These are phyloP conservation scores for Prionace glauca DNA, from an alignment of 2,797 vertebrate genomes.

Conservation along the genomic window DNA sequence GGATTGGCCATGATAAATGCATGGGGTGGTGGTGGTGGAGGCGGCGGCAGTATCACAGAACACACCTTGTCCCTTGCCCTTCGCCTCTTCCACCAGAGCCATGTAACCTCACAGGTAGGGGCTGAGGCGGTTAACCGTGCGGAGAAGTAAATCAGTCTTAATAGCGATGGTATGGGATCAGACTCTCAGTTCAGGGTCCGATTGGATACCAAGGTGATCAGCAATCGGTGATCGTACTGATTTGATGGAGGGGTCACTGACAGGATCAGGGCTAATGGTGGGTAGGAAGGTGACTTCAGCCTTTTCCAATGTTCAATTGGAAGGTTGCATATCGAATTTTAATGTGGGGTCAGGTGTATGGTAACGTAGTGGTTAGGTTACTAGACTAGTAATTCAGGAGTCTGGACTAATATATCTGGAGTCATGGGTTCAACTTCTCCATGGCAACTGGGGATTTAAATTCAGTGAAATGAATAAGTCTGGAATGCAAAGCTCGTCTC, in stretches of 20 bases:
- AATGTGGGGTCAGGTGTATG: not conserved
- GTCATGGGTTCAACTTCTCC: not conserved
- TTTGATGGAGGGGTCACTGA: not conserved
- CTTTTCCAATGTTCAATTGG: not conserved
- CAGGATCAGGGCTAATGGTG: not conserved
- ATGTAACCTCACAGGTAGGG: not conserved
- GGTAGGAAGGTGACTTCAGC: not conserved
- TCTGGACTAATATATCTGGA: not conserved
- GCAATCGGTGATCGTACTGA: not conserved
- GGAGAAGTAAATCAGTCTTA: not conserved
- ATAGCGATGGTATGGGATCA: not conserved
- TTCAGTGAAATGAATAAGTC: no score
- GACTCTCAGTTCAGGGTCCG: not conserved
- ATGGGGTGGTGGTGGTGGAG: no score
- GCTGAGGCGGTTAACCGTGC: not conserved
- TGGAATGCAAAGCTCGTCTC: not conserved
- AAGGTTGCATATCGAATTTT: not conserved
- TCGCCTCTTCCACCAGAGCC: not conserved
- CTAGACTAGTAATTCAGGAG: not conserved
- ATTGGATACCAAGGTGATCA: not conserved
- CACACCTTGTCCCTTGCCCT: not conserved
- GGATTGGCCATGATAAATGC: no score
- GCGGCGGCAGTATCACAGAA: no score
- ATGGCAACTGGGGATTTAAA: not conserved
- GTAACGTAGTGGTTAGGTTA: not conserved